A percentile compares a stretch with the other conserved stretches of the same genome.
These are phyloP conservation scores for Prolemur simus DNA, from an alignment of 2,113 vertebrate genomes.

Conservation along the genomic window DNA sequence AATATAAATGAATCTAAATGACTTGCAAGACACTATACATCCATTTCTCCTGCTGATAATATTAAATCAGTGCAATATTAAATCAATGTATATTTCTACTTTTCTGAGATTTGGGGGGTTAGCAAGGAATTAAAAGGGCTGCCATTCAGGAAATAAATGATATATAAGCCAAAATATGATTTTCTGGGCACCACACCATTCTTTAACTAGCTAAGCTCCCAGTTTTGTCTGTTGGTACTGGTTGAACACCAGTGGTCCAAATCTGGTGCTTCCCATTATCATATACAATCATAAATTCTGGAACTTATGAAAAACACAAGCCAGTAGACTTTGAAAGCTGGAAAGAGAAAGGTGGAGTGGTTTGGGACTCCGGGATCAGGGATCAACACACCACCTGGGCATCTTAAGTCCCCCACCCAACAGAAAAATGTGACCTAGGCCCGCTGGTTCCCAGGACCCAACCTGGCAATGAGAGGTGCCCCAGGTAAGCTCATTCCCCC, in stretches of 20 bases:
- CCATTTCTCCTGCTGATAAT: no score
- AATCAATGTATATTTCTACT: not conserved
- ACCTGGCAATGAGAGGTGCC: no score
- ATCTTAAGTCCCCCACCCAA: rapidly evolving
- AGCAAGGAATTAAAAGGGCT: not conserved
- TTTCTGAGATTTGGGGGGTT: not conserved
- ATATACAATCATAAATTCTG: no score
- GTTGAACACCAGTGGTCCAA: no score
- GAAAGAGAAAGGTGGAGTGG: not conserved
- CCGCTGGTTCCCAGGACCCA: not conserved
- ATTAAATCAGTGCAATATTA: no score
- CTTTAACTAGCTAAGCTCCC: not conserved
- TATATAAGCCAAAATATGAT: rapidly evolving
- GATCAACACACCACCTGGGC: not conserved
- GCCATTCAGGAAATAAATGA: not conserved
- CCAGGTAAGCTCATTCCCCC: not conserved
- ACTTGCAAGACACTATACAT: not conserved
- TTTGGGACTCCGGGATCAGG: not conserved
- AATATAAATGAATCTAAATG: not conserved
- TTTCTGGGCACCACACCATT: not conserved
- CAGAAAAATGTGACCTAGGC: not conserved
- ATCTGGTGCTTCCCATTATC: not conserved
- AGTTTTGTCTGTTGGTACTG: not conserved
- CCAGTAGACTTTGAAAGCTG: no score
- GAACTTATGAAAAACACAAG: not conserved